Evolutionary conservation across 2,113 vertebrate genomes (phyloP).

Genomic region (Melanocharis versteri): DNA sequence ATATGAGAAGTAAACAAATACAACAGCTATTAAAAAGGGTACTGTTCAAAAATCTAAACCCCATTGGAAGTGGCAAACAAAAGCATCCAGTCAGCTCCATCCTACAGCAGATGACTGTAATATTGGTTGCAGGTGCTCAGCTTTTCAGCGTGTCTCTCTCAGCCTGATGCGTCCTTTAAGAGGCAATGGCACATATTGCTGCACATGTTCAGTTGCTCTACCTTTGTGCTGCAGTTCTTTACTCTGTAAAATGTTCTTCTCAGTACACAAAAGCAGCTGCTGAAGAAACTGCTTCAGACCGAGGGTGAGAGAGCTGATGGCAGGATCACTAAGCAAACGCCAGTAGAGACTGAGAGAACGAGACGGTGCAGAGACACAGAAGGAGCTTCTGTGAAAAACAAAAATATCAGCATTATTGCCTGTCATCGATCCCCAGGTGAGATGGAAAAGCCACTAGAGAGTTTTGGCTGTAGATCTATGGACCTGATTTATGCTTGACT

Average conservation of each 20-base stretch:
- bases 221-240: constrained; percentile 56
- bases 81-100: not conserved
- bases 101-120: not conserved
- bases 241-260: constrained; percentile 41
- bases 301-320: constrained; percentile 2
- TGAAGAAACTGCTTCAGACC: not conserved
- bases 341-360: not conserved
- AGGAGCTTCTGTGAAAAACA: constrained; percentile 52
- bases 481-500: not conserved
- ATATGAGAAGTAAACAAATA: not conserved
- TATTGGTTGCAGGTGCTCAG: constrained; percentile 40
- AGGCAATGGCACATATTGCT: constrained; percentile 19
- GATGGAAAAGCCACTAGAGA: not conserved
- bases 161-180: constrained; percentile 16
- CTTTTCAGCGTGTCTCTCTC: not conserved
- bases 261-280: constrained; percentile 57
- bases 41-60: not conserved
- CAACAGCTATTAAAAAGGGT: not conserved
- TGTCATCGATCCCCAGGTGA: constrained; percentile 66
- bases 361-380: not conserved
- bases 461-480: not conserved
- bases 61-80: constrained; percentile 21
- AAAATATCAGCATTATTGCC: constrained; percentile 23
- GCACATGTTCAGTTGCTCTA: constrained; percentile 26
- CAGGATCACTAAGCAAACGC: not conserved